These are phyloP conservation scores for Malurus melanocephalus DNA, from an alignment of 2,113 vertebrate species.

Conservation along the genomic window DNA sequence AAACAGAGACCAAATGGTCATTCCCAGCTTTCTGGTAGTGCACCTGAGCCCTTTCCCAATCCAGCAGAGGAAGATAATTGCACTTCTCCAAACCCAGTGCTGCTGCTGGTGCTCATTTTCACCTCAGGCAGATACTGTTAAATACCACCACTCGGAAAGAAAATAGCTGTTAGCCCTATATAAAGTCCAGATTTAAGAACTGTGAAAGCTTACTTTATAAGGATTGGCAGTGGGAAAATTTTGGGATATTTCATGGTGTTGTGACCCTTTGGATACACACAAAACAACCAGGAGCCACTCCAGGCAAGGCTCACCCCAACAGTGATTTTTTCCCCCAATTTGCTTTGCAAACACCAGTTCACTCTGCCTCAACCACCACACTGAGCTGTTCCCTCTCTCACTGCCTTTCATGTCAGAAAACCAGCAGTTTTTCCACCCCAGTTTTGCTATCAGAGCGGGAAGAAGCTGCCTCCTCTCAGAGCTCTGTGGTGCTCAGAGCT, in stretches of 20 bases:
- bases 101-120: not conserved
- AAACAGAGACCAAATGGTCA: not conserved
- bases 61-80: not conserved
- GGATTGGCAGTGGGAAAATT: not conserved
- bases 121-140: not conserved
- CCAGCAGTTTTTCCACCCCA: not conserved
- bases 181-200: not conserved
- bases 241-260: fast-evolving
- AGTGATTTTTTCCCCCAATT: not conserved
- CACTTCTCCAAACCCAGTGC: not conserved
- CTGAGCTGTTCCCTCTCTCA: fast-evolving
- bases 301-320: fast-evolving
- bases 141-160: not conserved
- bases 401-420: not conserved
- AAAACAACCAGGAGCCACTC: not conserved
- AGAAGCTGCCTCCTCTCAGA: not conserved
- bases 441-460: not conserved
- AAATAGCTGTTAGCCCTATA: not conserved
- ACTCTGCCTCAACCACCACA: not conserved
- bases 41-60: not conserved
- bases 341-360: not conserved
- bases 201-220: not conserved
- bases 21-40: not conserved
- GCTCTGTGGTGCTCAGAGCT: not conserved
- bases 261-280: not conserved